Conservation (phyloP, 2,797 vertebrate genomes). For the Manis javanica region DNA sequence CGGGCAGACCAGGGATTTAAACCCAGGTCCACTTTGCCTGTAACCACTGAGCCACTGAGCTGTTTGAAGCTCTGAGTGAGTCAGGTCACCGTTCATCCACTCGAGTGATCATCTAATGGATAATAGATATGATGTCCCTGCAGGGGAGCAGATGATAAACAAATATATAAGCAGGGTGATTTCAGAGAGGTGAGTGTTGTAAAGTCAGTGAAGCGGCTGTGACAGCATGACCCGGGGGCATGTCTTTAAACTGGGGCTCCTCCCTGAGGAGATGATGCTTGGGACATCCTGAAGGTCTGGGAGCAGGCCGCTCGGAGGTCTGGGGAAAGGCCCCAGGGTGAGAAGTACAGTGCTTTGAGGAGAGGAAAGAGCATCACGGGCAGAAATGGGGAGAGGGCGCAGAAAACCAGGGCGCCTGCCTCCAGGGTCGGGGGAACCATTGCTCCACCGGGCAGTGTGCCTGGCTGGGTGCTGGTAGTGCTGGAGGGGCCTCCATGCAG, state of each 20-base stretch:
- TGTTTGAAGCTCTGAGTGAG: not conserved
- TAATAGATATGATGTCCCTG: not conserved
- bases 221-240: not conserved
- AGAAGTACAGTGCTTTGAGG: not conserved
- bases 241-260: not conserved
- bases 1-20: not conserved
- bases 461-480: rapidly evolving
- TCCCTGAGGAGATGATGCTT: not conserved
- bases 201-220: not conserved
- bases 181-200: not conserved
- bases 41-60: not conserved
- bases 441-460: rapidly evolving
- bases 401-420: not conserved
- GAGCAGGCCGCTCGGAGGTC: not conserved
- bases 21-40: not conserved
- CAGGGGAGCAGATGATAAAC: too few species aligned
- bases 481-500: rapidly evolving
- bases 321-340: not conserved
- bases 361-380: not conserved
- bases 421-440: not conserved
- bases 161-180: not conserved
- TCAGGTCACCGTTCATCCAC: not conserved
- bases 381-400: not conserved
- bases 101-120: not conserved
- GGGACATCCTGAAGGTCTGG: not conserved